phyloP scores from a whole-genome alignment of 1,140 invertebrate genomes.

The Andrena cerasifolii region DNA sequence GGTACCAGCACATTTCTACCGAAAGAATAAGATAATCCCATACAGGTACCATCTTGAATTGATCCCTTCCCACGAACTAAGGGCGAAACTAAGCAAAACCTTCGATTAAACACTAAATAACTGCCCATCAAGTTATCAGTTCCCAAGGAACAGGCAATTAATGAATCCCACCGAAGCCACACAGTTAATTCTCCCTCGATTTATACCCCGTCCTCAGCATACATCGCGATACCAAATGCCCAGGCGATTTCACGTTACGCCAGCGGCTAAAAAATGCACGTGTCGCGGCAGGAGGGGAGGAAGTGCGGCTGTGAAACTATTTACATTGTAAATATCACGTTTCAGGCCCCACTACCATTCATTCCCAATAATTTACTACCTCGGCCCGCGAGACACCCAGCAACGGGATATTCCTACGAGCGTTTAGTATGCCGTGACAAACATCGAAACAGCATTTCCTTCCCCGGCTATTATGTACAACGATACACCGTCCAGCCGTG shows the following conservation, averaged over 20 bases:
- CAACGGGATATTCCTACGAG: slow-evolving; percentile 39
- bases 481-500: slow-evolving; percentile 11
- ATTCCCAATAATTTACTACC: slow-evolving; percentile 52
- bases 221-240: neutral
- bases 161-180: too few species aligned
- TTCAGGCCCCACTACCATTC: slow-evolving; percentile 46
- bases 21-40: too few species aligned
- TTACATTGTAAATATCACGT: slow-evolving; percentile 59
- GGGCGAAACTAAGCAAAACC: too few species aligned
- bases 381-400: slow-evolving; percentile 24
- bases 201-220: neutral
- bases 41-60: too few species aligned
- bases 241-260: neutral
- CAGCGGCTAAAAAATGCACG: neutral
- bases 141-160: too few species aligned
- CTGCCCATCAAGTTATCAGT: too few species aligned
- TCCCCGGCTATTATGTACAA: slow-evolving; percentile 41
- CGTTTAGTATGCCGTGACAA: slow-evolving; percentile 48
- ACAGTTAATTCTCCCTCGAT: too few species aligned
- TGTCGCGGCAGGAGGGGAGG: neutral
- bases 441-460: slow-evolving; percentile 47
- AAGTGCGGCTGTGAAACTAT: slow-evolving; percentile 16
- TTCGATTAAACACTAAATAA: too few species aligned
- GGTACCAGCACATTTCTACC: too few species aligned
- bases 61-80: too few species aligned